Base-by-base conservation (phyloP, 2,888 invertebrate species). In the Drosophila villosipedis region DNA sequence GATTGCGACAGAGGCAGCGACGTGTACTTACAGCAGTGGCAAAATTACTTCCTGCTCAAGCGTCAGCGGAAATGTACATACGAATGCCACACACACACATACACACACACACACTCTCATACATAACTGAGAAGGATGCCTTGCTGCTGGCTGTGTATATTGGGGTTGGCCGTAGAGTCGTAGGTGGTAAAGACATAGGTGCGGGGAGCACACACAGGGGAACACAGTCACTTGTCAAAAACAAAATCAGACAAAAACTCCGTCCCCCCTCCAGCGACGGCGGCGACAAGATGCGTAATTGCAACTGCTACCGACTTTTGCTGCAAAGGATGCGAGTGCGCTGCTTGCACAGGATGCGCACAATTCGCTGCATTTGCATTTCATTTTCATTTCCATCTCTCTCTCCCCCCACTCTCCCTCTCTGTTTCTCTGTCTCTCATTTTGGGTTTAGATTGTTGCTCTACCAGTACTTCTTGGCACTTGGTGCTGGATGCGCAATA, bases 21-120 rank as follows among this genome's bases (percentile, higher is more conserved):
- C 67, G 69, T 59, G 61, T 60, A 76, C 61, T 64, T 70, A 79
- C 60, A 69, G 90, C 82, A 76, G 78, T 73, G 89, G 85, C 86
- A 91, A 87, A 91, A 90, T 91, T 87, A 88, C 91, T 91, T 91
- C 89, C 87, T 91, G 89, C 77, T 83, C 83, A 75, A 88, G 86
- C 78, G 83, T 86, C 78, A 77, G 75, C 86, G 90, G 91, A 89
- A 90, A 90, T 82, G 90, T 84, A 80, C 78, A 84, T 88, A 91
- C 89, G 87, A 89, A 78, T 82, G 76, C 63, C 71, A 78, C 63
- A 69, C 57, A 76, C 31, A 31, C 71, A 78, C 63, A 69, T 55
- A 76, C 31, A 31, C 31, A 31, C 33, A 50, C 68, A 74, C 66
- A 64, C 54, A 78, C 66, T 65, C 63, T 69, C 57, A 54, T 61